phyloP scores from a whole-genome alignment of 2,113 vertebrate genomes.

The Sebastes fasciatus region DNA sequence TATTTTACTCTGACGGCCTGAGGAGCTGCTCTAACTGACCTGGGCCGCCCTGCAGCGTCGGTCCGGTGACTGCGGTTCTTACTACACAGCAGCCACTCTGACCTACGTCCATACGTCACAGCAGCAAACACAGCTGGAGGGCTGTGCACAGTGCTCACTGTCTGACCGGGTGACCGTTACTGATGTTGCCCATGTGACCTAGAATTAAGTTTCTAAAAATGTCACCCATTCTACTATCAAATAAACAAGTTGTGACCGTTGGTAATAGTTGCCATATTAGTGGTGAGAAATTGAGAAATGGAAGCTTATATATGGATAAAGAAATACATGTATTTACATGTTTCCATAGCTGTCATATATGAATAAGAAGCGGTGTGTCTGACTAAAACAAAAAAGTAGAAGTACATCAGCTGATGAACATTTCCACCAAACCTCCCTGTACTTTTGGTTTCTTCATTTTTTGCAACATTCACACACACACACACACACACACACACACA shows the following conservation, averaged over 20 bases:
- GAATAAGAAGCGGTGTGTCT: rapidly evolving
- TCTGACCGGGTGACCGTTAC: background rate
- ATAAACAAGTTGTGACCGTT: background rate
- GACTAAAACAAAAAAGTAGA: background rate
- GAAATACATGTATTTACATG: background rate
- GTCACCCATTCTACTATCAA: background rate
- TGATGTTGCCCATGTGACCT: background rate
- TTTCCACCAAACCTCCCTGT: background rate
- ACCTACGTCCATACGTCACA: background rate
- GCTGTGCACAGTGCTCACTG: background rate
- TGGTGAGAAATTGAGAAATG: too few relatives aligned
- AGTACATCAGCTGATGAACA: background rate
- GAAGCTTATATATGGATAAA: too few relatives aligned
- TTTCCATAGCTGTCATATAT: background rate
- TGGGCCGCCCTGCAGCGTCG: background rate
- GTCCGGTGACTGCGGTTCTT: background rate
- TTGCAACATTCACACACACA: background rate
- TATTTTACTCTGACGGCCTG: background rate
- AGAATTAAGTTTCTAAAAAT: background rate
- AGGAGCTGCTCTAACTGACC: background rate
- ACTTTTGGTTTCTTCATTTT: background rate
- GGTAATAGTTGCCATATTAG: background rate
- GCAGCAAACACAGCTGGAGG: background rate
- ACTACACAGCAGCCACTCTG: conserved; percentile 4
- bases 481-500: background rate